Evolutionary conservation across 2,888 invertebrate species (phyloP).

Genomic region (Diaprepes abbreviatus): DNA sequence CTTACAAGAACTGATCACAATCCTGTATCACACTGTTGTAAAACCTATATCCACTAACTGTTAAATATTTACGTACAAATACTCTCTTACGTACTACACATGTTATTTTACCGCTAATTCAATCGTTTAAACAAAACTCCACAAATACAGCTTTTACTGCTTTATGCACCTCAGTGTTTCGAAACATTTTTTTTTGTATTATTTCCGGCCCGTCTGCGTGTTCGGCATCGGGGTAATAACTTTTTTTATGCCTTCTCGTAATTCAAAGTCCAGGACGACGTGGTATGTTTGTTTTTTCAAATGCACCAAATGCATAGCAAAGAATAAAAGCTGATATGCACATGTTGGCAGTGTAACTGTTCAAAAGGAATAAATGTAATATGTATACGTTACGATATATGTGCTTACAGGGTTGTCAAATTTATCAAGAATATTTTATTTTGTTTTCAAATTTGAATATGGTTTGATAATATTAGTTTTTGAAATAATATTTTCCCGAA

Average conservation of each 20-base stretch:
- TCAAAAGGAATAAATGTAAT: slow-evolving; percentile 3
- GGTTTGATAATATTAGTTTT: too few relatives aligned
- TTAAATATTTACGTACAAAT: too few relatives aligned
- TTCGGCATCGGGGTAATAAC: slow-evolving; percentile 14
- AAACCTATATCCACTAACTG: too few relatives aligned
- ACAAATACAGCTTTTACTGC: slow-evolving; percentile 11
- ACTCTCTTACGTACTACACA: not conserved
- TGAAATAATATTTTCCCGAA: too few relatives aligned
- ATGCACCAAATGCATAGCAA: slow-evolving; percentile 16
- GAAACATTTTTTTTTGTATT: slow-evolving; percentile 3
- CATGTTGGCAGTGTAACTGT: slow-evolving; percentile 20
- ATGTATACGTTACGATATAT: not conserved
- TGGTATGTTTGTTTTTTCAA: slow-evolving; percentile 34
- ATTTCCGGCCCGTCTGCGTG: slow-evolving; percentile 10
- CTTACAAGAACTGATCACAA: too few relatives aligned
- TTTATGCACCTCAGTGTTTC: slow-evolving; percentile 9
- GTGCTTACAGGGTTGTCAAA: not conserved
- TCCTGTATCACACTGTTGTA: too few relatives aligned
- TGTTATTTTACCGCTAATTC: not conserved
- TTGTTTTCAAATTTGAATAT: too few relatives aligned
- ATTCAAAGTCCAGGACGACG: slow-evolving; percentile 27
- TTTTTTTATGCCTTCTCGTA: slow-evolving; percentile 31
- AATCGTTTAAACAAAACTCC: not conserved
- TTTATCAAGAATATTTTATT: not conserved
- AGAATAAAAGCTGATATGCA: slow-evolving; percentile 36